These are phyloP conservation scores for Agrochola lota DNA, from an alignment of 2,888 invertebrate genomes.

Conservation along the genomic window DNA sequence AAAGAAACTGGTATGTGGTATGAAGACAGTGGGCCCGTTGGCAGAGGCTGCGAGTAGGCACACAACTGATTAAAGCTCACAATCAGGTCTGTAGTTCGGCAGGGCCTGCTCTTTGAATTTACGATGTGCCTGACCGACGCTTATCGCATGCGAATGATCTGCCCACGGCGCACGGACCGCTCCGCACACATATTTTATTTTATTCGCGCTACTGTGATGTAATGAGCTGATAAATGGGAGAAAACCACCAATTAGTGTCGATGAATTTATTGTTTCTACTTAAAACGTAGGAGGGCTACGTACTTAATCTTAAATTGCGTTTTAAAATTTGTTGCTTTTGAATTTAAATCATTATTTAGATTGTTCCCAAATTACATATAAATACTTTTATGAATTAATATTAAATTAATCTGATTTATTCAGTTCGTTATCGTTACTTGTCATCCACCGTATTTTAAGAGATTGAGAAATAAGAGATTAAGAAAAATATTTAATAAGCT, in stretches of 20 bases:
- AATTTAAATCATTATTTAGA: constrained; percentile 79
- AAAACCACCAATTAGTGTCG: constrained; percentile 91
- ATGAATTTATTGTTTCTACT: constrained; percentile 91
- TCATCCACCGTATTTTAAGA: not conserved
- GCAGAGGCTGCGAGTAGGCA: constrained; percentile 76
- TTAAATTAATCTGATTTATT: constrained; percentile 40
- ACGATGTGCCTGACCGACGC: constrained; percentile 90
- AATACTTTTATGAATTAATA: constrained; percentile 32
- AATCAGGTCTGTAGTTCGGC: constrained; percentile 90
- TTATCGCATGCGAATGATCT: constrained; percentile 91
- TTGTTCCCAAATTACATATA: constrained; percentile 54
- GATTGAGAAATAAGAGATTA: not conserved
- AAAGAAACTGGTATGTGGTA: constrained; percentile 51
- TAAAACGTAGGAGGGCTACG: constrained; percentile 90
- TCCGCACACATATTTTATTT: constrained; percentile 90
- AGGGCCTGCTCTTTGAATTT: constrained; percentile 89
- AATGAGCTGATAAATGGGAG: constrained; percentile 91
- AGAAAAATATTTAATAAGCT: not conserved
- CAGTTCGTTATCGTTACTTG: constrained; percentile 5
- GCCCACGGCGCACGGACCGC: constrained; percentile 89
- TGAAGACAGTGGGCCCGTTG: constrained; percentile 48
- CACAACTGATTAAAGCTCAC: constrained; percentile 87
- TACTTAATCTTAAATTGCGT: constrained; percentile 88
- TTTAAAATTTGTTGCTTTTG: constrained; percentile 82
- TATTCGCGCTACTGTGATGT: constrained; percentile 91